These are phyloP conservation scores for Alloplasta piceator DNA, from an alignment of 2,888 invertebrate species.

Conservation along the genomic window DNA sequence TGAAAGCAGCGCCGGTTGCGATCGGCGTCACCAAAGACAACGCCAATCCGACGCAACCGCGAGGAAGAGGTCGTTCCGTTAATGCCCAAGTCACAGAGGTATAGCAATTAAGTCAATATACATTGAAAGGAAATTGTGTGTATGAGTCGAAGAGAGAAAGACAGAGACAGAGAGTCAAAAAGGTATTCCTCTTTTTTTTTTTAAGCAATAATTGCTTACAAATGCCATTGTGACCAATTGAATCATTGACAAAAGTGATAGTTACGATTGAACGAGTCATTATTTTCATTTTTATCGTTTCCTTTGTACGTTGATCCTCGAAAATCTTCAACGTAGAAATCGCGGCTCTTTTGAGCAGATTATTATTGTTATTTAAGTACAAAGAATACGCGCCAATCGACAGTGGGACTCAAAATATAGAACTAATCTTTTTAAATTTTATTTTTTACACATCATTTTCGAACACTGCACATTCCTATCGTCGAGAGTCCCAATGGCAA, in stretches of 20 bases:
- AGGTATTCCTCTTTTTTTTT: background rate
- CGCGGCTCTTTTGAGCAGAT: background rate
- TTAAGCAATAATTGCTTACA: constrained; percentile 6
- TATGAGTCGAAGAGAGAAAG: too few relatives aligned
- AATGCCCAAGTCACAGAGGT: constrained; percentile 79
- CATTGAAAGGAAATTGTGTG: background rate
- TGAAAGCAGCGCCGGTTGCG: constrained; percentile 68
- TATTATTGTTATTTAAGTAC: too few relatives aligned
- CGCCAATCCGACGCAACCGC: constrained; percentile 67
- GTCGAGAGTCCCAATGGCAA: too few relatives aligned
- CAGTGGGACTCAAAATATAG: too few relatives aligned
- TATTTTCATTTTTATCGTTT: background rate
- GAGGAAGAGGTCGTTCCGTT: constrained; percentile 74
- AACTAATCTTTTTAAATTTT: too few relatives aligned
- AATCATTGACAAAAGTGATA: constrained; percentile 38
- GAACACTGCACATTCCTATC: too few relatives aligned
- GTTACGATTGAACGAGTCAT: constrained; percentile 21
- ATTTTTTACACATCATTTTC: too few relatives aligned
- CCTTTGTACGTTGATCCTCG: background rate
- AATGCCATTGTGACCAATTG: constrained; percentile 8
- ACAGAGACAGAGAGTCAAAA: too few relatives aligned
- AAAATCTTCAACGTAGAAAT: background rate
- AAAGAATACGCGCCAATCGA: too few relatives aligned
- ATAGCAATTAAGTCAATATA: constrained; percentile 73
- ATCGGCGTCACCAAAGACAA: constrained; percentile 74